Percentiles rank a stretch among this genome's conserved stretches.
phyloP scores from a whole-genome alignment of 1,140 invertebrate species.

The Berghia stephanieae region DNA sequence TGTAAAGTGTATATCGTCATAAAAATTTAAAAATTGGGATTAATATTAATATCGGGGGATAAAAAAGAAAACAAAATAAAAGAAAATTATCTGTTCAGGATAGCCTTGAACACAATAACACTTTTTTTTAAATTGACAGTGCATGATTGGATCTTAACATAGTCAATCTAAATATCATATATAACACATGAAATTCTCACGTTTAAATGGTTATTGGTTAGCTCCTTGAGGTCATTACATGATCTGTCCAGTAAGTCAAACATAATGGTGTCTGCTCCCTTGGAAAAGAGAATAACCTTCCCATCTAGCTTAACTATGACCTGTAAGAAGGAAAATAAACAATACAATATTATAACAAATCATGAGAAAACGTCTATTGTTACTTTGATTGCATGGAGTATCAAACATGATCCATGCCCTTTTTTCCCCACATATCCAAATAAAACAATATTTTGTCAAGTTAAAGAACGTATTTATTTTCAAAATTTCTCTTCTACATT shows the following conservation, averaged over 20 bases:
- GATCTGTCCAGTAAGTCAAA: slow-evolving; percentile 84
- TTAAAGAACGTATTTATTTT: too few relatives aligned
- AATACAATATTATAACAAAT: neutral
- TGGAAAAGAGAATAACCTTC: slow-evolving; percentile 91
- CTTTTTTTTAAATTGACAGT: neutral
- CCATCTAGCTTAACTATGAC: slow-evolving; percentile 88
- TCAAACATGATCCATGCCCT: too few relatives aligned
- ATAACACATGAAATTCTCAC: slow-evolving; percentile 71
- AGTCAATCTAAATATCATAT: neutral
- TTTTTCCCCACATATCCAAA: too few relatives aligned
- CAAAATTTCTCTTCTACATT: too few relatives aligned
- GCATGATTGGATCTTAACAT: neutral
- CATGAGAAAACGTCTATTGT: too few relatives aligned
- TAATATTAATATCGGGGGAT: too few relatives aligned
- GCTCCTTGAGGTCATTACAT: slow-evolving; percentile 60
- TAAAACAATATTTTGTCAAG: too few relatives aligned
- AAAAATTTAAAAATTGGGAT: too few relatives aligned
- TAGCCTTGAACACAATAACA: neutral
- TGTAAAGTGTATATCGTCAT: too few relatives aligned
- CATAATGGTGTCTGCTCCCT: slow-evolving; percentile 98
- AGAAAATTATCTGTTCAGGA: too few relatives aligned
- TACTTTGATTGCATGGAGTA: too few relatives aligned
- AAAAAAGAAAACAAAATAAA: too few relatives aligned
- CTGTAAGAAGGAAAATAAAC: slow-evolving; percentile 45
- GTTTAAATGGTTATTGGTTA: slow-evolving; percentile 92